These are phyloP conservation scores for Pachymerium ferrugineum DNA, from an alignment of 2,888 invertebrate species.

Conservation along the genomic window DNA sequence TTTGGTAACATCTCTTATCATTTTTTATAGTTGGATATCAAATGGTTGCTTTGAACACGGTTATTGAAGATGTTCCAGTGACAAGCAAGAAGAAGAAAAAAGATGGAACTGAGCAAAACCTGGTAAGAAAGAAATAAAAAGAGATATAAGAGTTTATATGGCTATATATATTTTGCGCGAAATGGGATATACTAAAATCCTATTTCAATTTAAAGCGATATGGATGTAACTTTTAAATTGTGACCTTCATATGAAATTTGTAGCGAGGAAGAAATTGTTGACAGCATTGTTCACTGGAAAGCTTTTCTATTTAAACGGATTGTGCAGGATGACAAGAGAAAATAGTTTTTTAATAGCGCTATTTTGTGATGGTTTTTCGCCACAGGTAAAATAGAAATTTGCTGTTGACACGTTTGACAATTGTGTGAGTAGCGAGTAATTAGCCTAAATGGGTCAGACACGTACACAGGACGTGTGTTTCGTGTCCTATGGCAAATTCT, in stretches of 20 bases:
- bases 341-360: background rate
- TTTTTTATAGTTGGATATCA: conserved; percentile 11
- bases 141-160: background rate
- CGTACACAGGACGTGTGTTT: conserved; percentile 12
- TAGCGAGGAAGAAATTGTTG: too few species aligned
- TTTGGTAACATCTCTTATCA: too few species aligned
- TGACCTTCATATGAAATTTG: too few species aligned
- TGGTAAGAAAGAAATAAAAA: background rate
- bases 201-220: too few species aligned
- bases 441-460: background rate
- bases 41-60: conserved; percentile 1
- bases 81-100: background rate
- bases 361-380: too few species aligned
- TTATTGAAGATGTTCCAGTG: conserved; percentile 14
- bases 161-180: too few species aligned
- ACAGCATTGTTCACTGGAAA: too few species aligned
- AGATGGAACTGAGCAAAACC: background rate
- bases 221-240: too few species aligned
- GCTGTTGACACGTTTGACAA: background rate
- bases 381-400: background rate
- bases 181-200: too few species aligned
- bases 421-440: too few species aligned
- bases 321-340: too few species aligned
- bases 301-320: too few species aligned
- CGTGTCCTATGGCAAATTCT: background rate